phyloP scores from a whole-genome alignment of 1,140 invertebrate species.

The Paraescarpia echinospica region DNA sequence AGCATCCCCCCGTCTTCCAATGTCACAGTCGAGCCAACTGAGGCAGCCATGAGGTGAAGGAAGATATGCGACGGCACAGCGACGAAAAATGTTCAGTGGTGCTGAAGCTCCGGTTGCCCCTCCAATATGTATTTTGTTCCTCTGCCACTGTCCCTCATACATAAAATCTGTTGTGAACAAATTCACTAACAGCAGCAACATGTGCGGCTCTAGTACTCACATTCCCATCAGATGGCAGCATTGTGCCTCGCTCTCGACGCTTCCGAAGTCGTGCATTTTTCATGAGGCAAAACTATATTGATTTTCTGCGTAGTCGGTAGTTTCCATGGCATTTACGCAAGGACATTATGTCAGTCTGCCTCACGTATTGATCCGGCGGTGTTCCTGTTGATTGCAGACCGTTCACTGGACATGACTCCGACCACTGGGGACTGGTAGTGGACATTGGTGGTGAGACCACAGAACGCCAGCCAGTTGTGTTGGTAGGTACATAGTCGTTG shows the following conservation, averaged over 20 bases:
- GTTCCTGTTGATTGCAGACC: background rate
- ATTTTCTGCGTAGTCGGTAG: background rate
- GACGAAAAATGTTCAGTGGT: too few relatives aligned
- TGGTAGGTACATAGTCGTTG: background rate
- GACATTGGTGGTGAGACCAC: background rate
- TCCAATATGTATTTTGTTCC: too few relatives aligned
- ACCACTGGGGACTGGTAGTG: background rate
- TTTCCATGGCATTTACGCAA: constrained; percentile 5
- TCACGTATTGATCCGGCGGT: background rate
- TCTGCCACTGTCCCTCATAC: too few relatives aligned
- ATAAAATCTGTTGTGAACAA: too few relatives aligned
- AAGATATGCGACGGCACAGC: too few relatives aligned
- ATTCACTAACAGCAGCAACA: background rate
- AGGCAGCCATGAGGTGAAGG: too few relatives aligned
- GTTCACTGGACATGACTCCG: background rate
- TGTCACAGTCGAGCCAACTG: too few relatives aligned
- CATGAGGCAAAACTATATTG: background rate
- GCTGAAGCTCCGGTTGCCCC: too few relatives aligned
- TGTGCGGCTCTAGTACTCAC: background rate
- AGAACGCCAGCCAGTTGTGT: background rate
- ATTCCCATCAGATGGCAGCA: background rate
- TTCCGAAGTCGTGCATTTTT: background rate
- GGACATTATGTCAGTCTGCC: background rate
- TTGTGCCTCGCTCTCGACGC: background rate
- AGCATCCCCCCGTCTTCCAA: too few relatives aligned